Evolutionary conservation across 2,113 vertebrate genomes (phyloP), one percentile per base, ranked within the genome.

Genomic region (Ibidorhyncha struthersii): DNA sequence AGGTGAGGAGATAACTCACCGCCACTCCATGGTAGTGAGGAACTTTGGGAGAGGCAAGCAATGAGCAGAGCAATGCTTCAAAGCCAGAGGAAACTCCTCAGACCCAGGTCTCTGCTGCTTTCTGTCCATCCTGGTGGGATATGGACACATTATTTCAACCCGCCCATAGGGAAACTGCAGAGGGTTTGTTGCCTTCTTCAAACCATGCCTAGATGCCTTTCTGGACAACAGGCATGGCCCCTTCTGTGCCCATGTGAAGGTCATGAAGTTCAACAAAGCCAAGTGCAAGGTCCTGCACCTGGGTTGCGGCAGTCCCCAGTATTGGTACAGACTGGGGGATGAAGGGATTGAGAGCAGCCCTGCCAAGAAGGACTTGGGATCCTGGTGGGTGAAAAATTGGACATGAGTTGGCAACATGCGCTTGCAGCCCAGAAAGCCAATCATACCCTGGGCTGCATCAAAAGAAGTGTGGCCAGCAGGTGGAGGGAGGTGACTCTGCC

Each of bases 371-470:
- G 40, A 36, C 50, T 30, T 25, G 62, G n/a, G 41, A 1, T 47
- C 1, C 41, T 26, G 16, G 52, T 25, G 16, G n/a, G 1, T 16
- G 43, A 82, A 38, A 47, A 70, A 8, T 1, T 38, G 41, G 52
- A 26, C 9, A 18, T 16, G 34, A 58, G 12, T 3, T 2, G 1
- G 8, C 43, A 34, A 32, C 3, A 5, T 34, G n/a, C 0, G 1
- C 27, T 59, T 0, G 1, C 27, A 70, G 65, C 53, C 41, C 43
- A 59, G 52, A 56, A 25, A 18, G 34, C 16, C 52, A 47, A 14
- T 3, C 1, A 1, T n/a, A 2, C 5, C 77, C 77, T 29, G 61
- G 61, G 38, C 61, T 53, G 25, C 49, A 22, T 27, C 25, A 2
- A 4, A 9, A 17, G 14, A 15, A 61, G n/a, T 3, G 3, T 30